These are phyloP conservation scores for Pseudonaja textilis DNA, from an alignment of 2,113 vertebrate species.

Conservation along the genomic window DNA sequence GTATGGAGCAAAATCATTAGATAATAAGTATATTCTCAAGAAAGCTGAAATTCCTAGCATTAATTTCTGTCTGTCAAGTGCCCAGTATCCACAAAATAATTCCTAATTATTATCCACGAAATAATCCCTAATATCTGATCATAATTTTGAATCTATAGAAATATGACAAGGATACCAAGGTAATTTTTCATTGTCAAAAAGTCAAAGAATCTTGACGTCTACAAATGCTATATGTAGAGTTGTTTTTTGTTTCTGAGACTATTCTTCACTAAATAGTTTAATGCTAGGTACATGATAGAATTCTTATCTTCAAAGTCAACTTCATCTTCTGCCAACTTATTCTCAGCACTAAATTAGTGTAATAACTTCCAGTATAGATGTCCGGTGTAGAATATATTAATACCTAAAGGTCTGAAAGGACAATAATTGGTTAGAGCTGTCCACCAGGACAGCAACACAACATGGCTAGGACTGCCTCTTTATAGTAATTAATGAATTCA, in stretches of 20 bases:
- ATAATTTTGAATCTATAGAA: background rate
- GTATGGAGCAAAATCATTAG: constrained; percentile 51
- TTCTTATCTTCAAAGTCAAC: background rate
- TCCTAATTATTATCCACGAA: background rate
- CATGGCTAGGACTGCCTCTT: background rate
- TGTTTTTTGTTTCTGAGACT: background rate
- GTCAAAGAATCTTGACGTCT: background rate
- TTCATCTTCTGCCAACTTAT: background rate
- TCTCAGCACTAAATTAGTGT: background rate
- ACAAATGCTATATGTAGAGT: background rate
- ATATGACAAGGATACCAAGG: background rate
- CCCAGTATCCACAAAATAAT: background rate
- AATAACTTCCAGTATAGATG: background rate
- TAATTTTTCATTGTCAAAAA: background rate
- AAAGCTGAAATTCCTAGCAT: background rate
- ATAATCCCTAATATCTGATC: background rate
- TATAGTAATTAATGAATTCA: background rate
- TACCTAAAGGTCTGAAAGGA: background rate
- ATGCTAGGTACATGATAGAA: background rate
- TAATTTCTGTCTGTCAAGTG: background rate
- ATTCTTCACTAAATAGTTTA: background rate
- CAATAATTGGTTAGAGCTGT: background rate
- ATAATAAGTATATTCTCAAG: background rate
- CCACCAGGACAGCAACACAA: background rate
- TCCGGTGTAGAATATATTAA: background rate